phyloP scores from a whole-genome alignment of 2,888 invertebrate species.

The Metacarcinus magister region DNA sequence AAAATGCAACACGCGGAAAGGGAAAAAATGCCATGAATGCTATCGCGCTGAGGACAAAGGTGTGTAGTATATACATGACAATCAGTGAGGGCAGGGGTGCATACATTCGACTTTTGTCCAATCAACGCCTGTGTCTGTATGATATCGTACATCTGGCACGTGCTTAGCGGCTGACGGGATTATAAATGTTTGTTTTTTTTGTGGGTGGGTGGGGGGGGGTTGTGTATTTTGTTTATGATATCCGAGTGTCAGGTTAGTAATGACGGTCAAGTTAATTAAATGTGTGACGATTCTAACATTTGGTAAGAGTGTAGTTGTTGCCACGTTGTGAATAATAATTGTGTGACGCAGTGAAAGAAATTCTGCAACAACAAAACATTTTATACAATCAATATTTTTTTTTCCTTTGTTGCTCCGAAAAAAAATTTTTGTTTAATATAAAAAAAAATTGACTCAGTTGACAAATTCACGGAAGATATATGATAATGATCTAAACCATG shows the following conservation, averaged over 20 bases:
- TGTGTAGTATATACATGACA: conserved; percentile 55
- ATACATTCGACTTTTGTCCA: conserved; percentile 57
- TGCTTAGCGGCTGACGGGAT: conserved; percentile 6
- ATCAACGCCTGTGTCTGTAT: conserved; percentile 33
- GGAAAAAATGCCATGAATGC: conserved; percentile 48
- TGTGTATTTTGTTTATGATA: conserved; percentile 16
- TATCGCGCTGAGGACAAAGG: conserved; percentile 34
- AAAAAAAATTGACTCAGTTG: background rate
- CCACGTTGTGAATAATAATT: background rate
- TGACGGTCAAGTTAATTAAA: conserved; percentile 6
- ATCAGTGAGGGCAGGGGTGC: conserved; percentile 60
- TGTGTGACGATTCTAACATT: background rate
- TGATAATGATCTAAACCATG: background rate
- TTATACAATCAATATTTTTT: background rate
- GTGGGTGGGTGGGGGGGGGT: background rate
- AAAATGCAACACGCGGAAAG: conserved; percentile 35
- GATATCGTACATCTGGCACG: background rate
- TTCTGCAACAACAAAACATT: background rate
- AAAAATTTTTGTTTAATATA: background rate
- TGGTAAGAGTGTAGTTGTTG: conserved; percentile 3
- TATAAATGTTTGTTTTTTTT: background rate
- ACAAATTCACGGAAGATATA: background rate
- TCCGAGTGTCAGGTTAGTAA: conserved; percentile 34
- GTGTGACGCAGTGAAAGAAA: background rate
- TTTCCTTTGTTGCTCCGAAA: background rate